These are phyloP conservation scores for Fundulus diaphanus DNA, from an alignment of 2,797 vertebrate species.

Conservation along the genomic window DNA sequence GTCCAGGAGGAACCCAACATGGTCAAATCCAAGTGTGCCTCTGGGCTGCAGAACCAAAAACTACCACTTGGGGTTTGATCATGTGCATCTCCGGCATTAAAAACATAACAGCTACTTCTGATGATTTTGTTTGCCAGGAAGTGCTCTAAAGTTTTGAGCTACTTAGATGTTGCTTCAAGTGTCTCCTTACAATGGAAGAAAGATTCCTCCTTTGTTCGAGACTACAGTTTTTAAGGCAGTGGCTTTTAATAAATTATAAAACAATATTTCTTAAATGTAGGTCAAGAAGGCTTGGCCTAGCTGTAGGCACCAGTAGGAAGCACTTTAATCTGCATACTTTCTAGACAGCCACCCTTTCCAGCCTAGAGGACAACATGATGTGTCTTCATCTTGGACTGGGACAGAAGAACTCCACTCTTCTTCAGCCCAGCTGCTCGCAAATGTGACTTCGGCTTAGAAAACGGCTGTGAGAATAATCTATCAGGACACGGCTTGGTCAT, in stretches of 20 bases:
- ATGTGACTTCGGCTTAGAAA: not conserved
- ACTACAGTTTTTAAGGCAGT: conserved; percentile 9
- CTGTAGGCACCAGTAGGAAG: conserved; percentile 10
- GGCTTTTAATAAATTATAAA: conserved; percentile 2
- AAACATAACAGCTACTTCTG: not conserved
- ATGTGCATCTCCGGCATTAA: not conserved
- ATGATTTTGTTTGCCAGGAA: not conserved
- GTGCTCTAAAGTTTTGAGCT: not conserved
- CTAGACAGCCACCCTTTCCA: not conserved
- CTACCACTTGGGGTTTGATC: not conserved
- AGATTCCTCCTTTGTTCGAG: not conserved
- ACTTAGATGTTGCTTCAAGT: not conserved
- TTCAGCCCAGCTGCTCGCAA: not conserved
- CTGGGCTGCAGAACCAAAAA: not conserved
- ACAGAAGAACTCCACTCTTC: not conserved
- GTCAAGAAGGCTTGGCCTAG: not conserved
- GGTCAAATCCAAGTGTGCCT: not conserved
- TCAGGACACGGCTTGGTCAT: not conserved
- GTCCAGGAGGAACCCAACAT: conserved; percentile 20
- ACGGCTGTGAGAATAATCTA: not conserved
- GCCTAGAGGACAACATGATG: not conserved
- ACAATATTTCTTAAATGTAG: not conserved
- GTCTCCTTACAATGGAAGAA: not conserved
- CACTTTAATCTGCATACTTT: not conserved
- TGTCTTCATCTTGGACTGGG: not conserved